These are phyloP conservation scores for Eulithis testata DNA, from an alignment of 2,888 invertebrate species.

Conservation along the genomic window DNA sequence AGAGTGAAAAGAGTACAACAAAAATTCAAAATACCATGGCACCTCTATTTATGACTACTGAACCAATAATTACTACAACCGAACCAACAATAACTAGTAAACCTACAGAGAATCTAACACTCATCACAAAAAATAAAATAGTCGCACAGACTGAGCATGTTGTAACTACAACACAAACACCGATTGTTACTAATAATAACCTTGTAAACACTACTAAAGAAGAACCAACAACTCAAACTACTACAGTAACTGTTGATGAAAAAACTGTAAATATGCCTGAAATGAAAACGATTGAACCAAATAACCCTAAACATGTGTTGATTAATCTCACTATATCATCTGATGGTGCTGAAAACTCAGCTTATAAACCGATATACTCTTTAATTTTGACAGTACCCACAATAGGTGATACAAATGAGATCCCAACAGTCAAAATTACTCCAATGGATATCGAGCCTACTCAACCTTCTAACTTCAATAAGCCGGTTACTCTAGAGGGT, in stretches of 20 bases:
- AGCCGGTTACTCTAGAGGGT: constrained; percentile 71
- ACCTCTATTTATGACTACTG: constrained; percentile 41
- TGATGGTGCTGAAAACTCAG: constrained; percentile 78
- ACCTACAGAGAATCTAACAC: constrained; percentile 45
- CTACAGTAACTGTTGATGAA: constrained; percentile 44
- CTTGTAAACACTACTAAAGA: constrained; percentile 46
- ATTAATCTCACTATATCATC: constrained; percentile 93
- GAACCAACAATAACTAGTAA: constrained; percentile 49
- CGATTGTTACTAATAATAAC: constrained; percentile 58
- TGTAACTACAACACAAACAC: constrained; percentile 54
- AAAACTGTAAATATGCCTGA: constrained; percentile 61
- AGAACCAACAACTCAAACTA: constrained; percentile 42
- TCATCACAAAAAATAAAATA: constrained; percentile 54
- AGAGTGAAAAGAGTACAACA: constrained; percentile 51
- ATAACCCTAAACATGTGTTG: constrained; percentile 87
- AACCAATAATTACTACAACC: constrained; percentile 39
- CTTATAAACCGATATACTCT: constrained; percentile 89
- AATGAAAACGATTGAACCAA: constrained; percentile 62
- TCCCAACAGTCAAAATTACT: constrained; percentile 84
- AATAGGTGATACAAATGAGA: constrained; percentile 77
- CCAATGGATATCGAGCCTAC: constrained; percentile 76
- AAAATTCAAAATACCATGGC: constrained; percentile 39
- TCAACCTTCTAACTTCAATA: constrained; percentile 71
- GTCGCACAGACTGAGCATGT: constrained; percentile 61
- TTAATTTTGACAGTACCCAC: constrained; percentile 92